These are phyloP conservation scores for Doryteuthis pealeii DNA, from an alignment of 1,140 invertebrate species.

Conservation along the genomic window DNA sequence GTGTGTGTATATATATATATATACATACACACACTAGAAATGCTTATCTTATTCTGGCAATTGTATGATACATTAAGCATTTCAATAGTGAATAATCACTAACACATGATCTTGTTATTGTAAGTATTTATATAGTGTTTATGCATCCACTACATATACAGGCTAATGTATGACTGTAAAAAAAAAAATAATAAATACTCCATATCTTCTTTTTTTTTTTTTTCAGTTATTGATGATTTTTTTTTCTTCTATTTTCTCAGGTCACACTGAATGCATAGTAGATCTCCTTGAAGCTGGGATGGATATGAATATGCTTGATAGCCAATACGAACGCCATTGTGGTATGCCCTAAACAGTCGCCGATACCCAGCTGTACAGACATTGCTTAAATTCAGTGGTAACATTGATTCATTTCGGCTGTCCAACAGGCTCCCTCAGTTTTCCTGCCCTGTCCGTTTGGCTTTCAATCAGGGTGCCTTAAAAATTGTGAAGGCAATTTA, in stretches of 20 bases:
- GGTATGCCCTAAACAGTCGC: conserved; percentile 45
- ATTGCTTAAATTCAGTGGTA: conserved; percentile 42
- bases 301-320: conserved; percentile 41
- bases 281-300: conserved; percentile 41
- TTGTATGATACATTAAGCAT: no score
- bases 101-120: no score
- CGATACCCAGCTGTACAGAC: conserved; percentile 39
- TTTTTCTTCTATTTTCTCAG: neutral
- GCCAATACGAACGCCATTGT: conserved; percentile 37
- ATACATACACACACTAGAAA: no score
- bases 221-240: no score
- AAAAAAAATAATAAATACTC: no score
- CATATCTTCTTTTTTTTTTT: no score
- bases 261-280: conserved; percentile 40
- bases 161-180: no score
- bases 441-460: conserved; percentile 35
- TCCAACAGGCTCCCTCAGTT: conserved; percentile 20
- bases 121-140: no score
- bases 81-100: no score
- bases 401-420: conserved; percentile 39
- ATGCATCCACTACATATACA: no score
- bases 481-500: conserved; percentile 41
- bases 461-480: conserved; percentile 24
- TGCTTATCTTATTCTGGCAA: no score
- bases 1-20: no score